Percentiles rank a stretch among this genome's conserved stretches.
Conservation (phyloP, 2,113 vertebrate species). For the Aegypius monachus region DNA sequence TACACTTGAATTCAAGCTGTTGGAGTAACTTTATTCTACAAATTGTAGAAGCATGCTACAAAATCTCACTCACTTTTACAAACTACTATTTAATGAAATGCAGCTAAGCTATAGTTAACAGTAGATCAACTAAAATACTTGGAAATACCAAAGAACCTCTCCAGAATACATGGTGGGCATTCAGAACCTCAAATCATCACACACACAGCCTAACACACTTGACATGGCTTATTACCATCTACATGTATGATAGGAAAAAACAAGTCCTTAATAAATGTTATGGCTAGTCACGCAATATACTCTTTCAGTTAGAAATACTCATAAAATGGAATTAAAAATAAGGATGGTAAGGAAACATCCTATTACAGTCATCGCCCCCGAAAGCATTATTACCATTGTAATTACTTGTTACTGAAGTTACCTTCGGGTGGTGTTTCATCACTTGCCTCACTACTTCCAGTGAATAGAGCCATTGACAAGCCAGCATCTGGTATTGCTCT, state of each 20-base stretch:
- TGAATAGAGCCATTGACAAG: background rate
- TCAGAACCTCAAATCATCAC: background rate
- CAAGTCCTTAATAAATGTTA: background rate
- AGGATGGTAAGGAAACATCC: background rate
- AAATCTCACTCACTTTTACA: background rate
- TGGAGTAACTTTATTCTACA: background rate
- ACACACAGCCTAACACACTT: background rate
- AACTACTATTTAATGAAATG: background rate
- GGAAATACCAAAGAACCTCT: background rate
- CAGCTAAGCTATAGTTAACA: background rate
- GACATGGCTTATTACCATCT: background rate
- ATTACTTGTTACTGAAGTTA: background rate
- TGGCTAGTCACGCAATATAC: background rate
- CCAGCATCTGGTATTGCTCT: background rate
- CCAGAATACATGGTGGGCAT: background rate
- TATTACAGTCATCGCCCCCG: background rate
- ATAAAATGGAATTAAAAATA: background rate
- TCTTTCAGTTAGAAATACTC: background rate
- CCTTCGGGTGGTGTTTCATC: background rate
- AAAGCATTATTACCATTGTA: background rate
- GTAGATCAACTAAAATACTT: background rate
- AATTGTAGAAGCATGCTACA: background rate
- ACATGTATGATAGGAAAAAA: background rate
- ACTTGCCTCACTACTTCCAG: background rate
- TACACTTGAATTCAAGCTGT: background rate